Percentiles rank a stretch among this genome's conserved stretches.
These are phyloP conservation scores for Anguilla obscura DNA, from an alignment of 2,797 vertebrate species.

Conservation along the genomic window DNA sequence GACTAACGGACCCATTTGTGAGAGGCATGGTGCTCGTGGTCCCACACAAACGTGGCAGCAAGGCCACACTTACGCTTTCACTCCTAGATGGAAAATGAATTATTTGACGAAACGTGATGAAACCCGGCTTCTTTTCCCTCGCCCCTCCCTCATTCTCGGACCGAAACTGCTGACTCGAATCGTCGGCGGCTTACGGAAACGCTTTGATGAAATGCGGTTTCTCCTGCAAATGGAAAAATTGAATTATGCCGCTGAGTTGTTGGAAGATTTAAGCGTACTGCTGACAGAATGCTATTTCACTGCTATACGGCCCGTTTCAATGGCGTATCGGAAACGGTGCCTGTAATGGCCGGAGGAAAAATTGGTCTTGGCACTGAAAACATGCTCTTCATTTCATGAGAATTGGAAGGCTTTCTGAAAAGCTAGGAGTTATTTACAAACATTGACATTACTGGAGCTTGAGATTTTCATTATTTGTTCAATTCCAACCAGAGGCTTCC, in stretches of 20 bases:
- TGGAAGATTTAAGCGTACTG: slow-evolving; percentile 6
- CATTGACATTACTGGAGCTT: background rate
- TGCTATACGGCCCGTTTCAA: background rate
- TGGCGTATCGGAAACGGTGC: background rate
- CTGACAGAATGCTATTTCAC: slow-evolving; percentile 19
- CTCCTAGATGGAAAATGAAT: background rate
- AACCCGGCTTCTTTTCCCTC: background rate
- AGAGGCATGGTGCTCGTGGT: background rate
- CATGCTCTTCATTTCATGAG: background rate
- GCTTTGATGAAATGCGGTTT: background rate
- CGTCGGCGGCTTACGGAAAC: background rate
- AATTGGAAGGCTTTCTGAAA: background rate
- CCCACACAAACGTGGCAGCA: background rate
- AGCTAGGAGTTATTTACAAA: background rate
- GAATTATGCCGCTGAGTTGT: slow-evolving; percentile 12
- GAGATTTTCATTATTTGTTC: background rate
- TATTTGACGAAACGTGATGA: background rate
- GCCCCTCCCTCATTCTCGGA: background rate
- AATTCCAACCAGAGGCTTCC: background rate
- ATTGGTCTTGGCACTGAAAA: background rate
- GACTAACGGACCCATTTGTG: background rate
- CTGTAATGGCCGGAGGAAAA: background rate
- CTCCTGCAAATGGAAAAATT: slow-evolving; percentile 25
- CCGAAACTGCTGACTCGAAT: background rate
- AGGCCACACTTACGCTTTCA: background rate